Evolutionary conservation across 2,113 vertebrate species (phyloP).

Genomic region (Glaucidium brasilianum): DNA sequence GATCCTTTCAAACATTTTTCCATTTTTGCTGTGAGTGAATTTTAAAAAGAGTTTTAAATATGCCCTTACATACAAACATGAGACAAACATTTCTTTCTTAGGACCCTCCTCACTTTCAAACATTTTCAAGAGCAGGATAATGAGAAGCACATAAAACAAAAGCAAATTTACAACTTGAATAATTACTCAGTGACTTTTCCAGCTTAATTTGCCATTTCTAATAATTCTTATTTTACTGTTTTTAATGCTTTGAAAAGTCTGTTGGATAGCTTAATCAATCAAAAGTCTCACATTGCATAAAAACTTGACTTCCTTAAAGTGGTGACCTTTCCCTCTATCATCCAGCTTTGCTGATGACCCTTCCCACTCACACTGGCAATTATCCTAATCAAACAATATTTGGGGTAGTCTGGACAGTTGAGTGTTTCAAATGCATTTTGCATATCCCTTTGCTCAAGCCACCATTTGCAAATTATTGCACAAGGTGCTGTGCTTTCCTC

Average conservation of each 20-base stretch:
- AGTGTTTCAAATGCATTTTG: constrained; percentile 13
- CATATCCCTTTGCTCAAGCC: constrained; percentile 38
- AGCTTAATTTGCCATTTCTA: background rate
- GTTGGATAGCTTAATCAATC: background rate
- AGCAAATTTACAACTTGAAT: background rate
- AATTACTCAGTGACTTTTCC: background rate
- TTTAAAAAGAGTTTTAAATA: background rate
- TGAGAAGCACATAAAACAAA: background rate
- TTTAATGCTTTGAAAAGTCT: background rate
- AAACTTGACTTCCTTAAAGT: background rate
- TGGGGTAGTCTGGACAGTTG: background rate
- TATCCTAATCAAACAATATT: constrained; percentile 4
- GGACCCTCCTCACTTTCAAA: background rate
- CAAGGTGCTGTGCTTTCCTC: constrained; percentile 33
- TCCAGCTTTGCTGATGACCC: background rate
- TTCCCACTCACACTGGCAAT: background rate
- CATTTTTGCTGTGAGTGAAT: background rate
- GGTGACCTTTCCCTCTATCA: background rate
- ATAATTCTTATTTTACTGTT: background rate
- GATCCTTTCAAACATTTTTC: background rate
- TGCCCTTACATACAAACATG: background rate
- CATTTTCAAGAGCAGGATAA: background rate
- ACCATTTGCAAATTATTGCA: constrained; percentile 56
- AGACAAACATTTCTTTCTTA: background rate
- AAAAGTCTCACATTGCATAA: background rate